Evolutionary conservation across 2,888 invertebrate genomes (phyloP).

Genomic region (Eremobia ochroleuca): DNA sequence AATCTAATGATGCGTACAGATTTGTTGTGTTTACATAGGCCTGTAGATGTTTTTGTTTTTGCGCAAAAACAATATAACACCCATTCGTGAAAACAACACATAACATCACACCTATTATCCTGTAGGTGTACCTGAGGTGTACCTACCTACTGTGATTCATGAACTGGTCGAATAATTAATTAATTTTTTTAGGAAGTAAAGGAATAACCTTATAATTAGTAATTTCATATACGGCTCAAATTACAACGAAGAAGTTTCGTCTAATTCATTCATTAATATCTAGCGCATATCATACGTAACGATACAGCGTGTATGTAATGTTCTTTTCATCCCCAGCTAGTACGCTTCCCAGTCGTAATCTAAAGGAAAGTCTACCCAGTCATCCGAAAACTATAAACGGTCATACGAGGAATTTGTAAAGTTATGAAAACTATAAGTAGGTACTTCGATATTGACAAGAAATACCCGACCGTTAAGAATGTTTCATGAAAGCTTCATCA

Average conservation of each 20-base stretch:
- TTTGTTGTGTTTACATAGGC: neutral
- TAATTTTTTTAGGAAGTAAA: neutral
- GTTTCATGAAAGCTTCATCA: too few relatives aligned
- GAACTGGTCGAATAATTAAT: neutral
- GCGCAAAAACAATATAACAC: neutral
- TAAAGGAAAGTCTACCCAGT: neutral
- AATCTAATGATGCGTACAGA: conserved; percentile 31
- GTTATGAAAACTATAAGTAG: too few relatives aligned
- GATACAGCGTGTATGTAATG: neutral
- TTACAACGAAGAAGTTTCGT: neutral
- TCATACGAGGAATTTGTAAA: neutral
- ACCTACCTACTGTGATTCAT: neutral
- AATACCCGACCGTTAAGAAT: too few relatives aligned
- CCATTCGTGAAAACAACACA: neutral
- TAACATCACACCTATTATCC: neutral
- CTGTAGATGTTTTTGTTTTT: neutral
- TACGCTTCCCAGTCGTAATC: neutral
- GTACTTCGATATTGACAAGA: too few relatives aligned
- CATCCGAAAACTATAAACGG: neutral
- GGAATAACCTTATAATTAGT: neutral
- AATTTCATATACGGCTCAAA: neutral
- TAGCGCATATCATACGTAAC: neutral
- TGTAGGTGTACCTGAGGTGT: neutral
- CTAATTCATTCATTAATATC: too few relatives aligned
- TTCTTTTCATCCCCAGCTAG: neutral